These are phyloP conservation scores for Hybognathus amarus DNA, from an alignment of 2,797 vertebrate species.

Conservation along the genomic window DNA sequence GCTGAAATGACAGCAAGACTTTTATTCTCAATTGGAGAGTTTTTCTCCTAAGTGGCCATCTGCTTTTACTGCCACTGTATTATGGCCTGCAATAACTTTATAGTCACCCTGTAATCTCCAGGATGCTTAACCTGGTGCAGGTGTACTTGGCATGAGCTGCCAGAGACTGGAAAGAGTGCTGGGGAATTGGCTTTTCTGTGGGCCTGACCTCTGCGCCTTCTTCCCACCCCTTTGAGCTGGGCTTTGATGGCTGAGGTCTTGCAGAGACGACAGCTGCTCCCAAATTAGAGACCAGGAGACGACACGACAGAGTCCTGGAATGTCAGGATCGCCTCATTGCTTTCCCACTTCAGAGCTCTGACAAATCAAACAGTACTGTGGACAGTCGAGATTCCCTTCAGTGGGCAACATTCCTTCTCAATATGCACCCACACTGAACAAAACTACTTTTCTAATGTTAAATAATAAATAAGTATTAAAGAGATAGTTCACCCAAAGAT, in stretches of 20 bases:
- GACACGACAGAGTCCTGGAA: constrained; percentile 75
- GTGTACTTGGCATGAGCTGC: constrained; percentile 59
- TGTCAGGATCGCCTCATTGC: constrained; percentile 70
- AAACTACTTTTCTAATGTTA: neutral
- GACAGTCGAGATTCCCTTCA: constrained; percentile 61
- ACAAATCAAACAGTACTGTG: constrained; percentile 68
- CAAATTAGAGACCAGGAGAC: constrained; percentile 81
- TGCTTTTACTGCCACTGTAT: constrained; percentile 47
- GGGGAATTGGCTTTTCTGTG: constrained; percentile 35
- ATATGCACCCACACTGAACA: constrained; percentile 14
- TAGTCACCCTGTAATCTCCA: constrained; percentile 69
- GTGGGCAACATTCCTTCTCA: constrained; percentile 21
- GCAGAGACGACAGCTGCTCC: constrained; percentile 78
- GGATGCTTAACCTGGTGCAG: constrained; percentile 62
- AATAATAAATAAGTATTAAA: neutral
- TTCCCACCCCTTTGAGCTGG: constrained; percentile 11
- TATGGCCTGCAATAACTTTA: constrained; percentile 31
- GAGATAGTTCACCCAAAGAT: neutral
- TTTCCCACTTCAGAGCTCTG: constrained; percentile 71
- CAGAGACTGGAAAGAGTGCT: constrained; percentile 65
- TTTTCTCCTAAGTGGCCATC: constrained; percentile 36
- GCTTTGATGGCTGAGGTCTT: constrained; percentile 76
- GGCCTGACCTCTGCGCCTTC: constrained; percentile 47
- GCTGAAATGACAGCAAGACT: neutral
- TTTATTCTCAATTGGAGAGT: neutral